Base-by-base conservation (phyloP, 1,140 invertebrate genomes). In the Saccostrea cuccullata region DNA sequence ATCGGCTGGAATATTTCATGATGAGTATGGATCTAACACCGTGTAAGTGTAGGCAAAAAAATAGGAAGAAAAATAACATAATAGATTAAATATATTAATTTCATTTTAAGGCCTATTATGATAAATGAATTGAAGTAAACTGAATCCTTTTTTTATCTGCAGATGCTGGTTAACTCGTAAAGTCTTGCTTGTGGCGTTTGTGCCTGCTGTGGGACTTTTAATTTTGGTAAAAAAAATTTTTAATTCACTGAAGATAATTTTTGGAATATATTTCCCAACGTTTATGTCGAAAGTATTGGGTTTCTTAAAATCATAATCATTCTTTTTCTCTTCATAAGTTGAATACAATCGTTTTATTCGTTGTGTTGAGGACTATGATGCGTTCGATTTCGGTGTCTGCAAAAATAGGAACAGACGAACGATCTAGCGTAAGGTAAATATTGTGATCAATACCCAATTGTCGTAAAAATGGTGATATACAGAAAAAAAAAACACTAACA, bases 81-180 rank as follows among this genome's bases (percentile, higher is more conserved):
- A n/a, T n/a, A n/a, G n/a, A n/a, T n/a, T n/a, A n/a, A n/a, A n/a
- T n/a, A n/a, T n/a, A n/a, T 20, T 56, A 55, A 82, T 26, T 26
- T 82, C 1, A 8, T 15, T 26, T 13, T 11, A 17, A 23, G 6
- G 0, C 6, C 5, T 70, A 8, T 0, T 2, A 17, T 20, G 17
- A 36, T 12, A 30, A 36, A 82, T 36, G 5, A 26, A 26, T 20
- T 26, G 5, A 30, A 40, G 40, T 82, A 36, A 23, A 17, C 0
- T 82, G 9, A 0, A 26, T 58, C 4, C 20, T n/a, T 82, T 20
- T 2, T 83, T 5, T 83, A 20, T 40, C 89, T 89, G 0, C 86
- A 94, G 93, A n/a, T 94, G 93, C 83, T 94, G 93, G 93, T 55
- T 94, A 84, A 90, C 90, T 13, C 88, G 87, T n/a, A 90, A 92